A percentile compares a stretch with the other conserved stretches of the same genome.
phyloP scores from a whole-genome alignment of 2,888 invertebrate species.

The Papilio gigon region DNA sequence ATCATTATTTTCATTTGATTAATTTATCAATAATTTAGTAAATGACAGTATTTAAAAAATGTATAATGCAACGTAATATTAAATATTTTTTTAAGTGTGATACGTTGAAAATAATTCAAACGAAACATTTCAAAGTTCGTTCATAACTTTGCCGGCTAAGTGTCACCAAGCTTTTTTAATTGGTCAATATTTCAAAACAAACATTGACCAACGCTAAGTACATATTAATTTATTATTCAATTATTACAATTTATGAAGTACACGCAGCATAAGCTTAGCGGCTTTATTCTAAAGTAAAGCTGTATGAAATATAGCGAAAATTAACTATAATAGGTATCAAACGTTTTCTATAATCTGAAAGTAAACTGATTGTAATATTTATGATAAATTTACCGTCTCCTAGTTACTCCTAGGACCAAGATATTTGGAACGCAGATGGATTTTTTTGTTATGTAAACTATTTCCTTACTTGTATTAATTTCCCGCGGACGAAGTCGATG shows the following conservation, averaged over 20 bases:
- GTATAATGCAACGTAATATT: too few relatives aligned
- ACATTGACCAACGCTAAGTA: not conserved
- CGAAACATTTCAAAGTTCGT: not conserved
- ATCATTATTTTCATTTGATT: not conserved
- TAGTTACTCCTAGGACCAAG: too few relatives aligned
- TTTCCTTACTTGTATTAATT: too few relatives aligned
- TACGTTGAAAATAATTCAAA: too few relatives aligned
- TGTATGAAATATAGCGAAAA: not conserved
- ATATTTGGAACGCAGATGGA: too few relatives aligned
- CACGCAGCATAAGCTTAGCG: not conserved
- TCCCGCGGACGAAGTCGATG: too few relatives aligned
- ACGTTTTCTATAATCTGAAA: not conserved
- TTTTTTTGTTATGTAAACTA: too few relatives aligned
- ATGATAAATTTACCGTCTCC: not conserved
- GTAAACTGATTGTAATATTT: not conserved
- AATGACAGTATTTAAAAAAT: not conserved
- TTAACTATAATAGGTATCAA: not conserved
- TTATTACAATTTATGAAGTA: conserved; percentile 26
- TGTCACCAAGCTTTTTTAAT: conserved; percentile 10
- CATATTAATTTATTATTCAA: conserved; percentile 32
- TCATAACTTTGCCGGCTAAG: conserved; percentile 1
- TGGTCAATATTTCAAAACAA: conserved; percentile 31
- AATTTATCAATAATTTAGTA: not conserved
- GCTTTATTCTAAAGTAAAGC: not conserved
- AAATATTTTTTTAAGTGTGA: too few relatives aligned